phyloP scores from a whole-genome alignment of 2,888 invertebrate genomes.

The Hanleya hanleyi region DNA sequence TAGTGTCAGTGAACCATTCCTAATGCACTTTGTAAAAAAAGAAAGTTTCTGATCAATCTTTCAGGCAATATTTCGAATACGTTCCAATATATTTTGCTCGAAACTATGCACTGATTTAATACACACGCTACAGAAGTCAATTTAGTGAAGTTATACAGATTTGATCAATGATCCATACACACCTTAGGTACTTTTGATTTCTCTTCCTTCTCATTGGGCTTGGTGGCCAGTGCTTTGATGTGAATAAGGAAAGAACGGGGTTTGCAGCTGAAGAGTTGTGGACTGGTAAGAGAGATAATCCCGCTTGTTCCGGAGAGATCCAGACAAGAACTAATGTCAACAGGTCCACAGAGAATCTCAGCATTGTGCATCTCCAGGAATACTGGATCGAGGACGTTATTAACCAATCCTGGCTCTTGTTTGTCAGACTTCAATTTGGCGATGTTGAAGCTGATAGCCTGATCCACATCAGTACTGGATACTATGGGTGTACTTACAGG shows the following conservation, averaged over 20 bases:
- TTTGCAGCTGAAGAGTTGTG: constrained; percentile 74
- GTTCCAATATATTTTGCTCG: too few species aligned
- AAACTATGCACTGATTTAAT: too few species aligned
- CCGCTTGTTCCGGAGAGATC: constrained; percentile 91
- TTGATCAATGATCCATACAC: too few species aligned
- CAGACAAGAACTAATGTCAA: constrained; percentile 85
- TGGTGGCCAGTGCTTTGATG: constrained; percentile 62
- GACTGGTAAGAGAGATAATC: constrained; percentile 89
- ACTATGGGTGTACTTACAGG: neutral
- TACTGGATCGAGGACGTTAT: constrained; percentile 75
- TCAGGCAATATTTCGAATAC: too few species aligned
- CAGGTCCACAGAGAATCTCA: constrained; percentile 91
- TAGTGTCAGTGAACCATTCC: too few species aligned
- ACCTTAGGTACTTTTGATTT: constrained; percentile 23
- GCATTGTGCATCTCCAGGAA: constrained; percentile 91
- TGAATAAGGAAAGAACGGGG: constrained; percentile 70
- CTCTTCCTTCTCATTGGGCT: constrained; percentile 34
- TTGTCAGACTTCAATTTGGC: neutral
- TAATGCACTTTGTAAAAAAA: too few species aligned
- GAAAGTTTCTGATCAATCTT: too few species aligned
- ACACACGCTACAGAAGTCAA: too few species aligned
- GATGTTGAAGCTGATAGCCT: neutral
- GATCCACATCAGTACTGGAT: neutral
- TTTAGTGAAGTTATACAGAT: too few species aligned
- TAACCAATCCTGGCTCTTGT: constrained; percentile 25